Conservation (phyloP, 2,797 vertebrate genomes). For the Ptychobarbus kaznakovi region DNA sequence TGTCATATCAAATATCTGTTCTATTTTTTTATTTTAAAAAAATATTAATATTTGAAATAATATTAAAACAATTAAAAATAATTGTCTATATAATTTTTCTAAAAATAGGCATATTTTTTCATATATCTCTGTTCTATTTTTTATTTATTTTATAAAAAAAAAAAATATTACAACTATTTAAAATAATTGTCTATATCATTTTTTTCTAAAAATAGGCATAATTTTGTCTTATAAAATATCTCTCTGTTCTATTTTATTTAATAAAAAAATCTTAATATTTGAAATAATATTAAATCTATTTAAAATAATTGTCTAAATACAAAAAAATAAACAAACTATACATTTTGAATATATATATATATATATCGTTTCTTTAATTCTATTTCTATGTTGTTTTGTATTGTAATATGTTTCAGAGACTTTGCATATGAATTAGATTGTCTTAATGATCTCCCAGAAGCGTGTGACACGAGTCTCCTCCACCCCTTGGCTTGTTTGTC, state of each 20-base stretch:
- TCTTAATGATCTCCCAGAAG: not conserved
- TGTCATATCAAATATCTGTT: not conserved
- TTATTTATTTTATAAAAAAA: not conserved
- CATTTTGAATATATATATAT: not conserved
- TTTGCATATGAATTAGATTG: not conserved
- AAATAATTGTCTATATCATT: not conserved
- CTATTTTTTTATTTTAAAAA: not conserved
- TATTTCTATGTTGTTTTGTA: not conserved
- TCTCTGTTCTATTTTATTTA: not conserved
- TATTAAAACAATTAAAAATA: not conserved
- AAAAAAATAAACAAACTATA: not conserved
- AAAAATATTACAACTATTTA: not conserved
- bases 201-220: not conserved
- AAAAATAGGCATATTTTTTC: not conserved
- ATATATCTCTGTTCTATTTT: not conserved
- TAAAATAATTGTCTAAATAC: not conserved
- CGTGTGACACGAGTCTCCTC: conserved; percentile 13
- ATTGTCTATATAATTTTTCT: not conserved
- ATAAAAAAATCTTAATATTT: not conserved
- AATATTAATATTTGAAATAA: not conserved
- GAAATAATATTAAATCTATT: not conserved
- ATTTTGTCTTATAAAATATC: not conserved
- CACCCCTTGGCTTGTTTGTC: conserved; percentile 45
- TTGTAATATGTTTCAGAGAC: not conserved
- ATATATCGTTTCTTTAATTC: not conserved